Evolutionary conservation across 2,797 vertebrate genomes (phyloP).

Genomic region (Potorous gilbertii): DNA sequence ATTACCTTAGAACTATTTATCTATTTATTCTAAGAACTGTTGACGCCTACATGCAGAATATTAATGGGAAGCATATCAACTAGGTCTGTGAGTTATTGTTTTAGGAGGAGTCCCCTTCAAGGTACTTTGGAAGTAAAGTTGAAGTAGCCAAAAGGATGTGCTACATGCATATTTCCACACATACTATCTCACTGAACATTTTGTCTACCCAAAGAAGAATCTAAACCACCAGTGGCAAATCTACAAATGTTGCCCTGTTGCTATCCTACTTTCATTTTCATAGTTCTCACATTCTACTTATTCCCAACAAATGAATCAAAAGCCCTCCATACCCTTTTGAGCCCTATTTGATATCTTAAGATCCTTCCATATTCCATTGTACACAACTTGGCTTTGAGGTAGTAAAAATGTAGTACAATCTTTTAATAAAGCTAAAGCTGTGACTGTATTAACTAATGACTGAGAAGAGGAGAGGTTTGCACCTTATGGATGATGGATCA

Average conservation of each 20-base stretch:
- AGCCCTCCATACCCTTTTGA: not conserved
- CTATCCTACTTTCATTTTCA: not conserved
- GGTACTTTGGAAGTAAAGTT: not conserved
- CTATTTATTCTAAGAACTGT: not conserved
- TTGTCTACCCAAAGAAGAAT: not conserved
- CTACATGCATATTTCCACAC: not conserved
- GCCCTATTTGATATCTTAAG: not conserved
- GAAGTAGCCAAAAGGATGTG: not conserved
- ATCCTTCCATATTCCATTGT: not conserved
- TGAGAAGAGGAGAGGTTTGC: not conserved
- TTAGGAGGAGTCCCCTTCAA: not conserved
- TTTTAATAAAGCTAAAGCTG: not conserved
- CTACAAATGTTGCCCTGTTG: not conserved
- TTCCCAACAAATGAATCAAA: not conserved
- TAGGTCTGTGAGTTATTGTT: not conserved
- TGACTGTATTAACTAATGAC: not conserved
- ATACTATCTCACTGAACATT: not conserved
- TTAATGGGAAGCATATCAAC: not conserved
- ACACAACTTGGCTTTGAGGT: not conserved
- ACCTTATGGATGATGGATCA: not conserved
- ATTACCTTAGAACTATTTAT: not conserved
- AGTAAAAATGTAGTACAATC: not conserved
- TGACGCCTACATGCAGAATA: not conserved
- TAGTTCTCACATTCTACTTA: not conserved
- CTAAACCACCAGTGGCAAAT: not conserved